These are phyloP conservation scores for Anisognathus igniventris DNA, from an alignment of 2,797 vertebrate species.

Conservation along the genomic window DNA sequence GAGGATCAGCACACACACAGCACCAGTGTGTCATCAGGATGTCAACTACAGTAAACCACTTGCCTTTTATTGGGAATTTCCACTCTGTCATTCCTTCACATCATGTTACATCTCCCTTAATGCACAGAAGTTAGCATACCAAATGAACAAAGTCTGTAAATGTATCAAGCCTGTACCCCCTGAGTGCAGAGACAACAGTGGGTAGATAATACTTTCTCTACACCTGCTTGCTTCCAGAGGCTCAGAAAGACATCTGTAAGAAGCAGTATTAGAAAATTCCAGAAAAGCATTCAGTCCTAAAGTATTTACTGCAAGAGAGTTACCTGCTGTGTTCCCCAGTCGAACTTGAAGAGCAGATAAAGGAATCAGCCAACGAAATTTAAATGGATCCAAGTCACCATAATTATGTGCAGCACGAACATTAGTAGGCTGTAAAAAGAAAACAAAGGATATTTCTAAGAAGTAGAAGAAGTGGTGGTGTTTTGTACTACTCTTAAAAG, in stretches of 20 bases:
- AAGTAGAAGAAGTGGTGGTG: neutral
- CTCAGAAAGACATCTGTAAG: neutral
- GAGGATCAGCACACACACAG: neutral
- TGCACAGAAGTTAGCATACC: neutral
- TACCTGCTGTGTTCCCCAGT: constrained; percentile 92
- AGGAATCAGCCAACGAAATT: constrained; percentile 96
- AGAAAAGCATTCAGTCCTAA: neutral
- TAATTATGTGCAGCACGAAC: constrained; percentile 81
- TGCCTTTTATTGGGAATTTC: neutral
- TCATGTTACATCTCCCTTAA: neutral
- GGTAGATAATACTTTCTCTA: neutral
- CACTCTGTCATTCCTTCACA: neutral
- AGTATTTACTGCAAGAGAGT: neutral
- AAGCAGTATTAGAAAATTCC: neutral
- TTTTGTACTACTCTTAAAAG: neutral
- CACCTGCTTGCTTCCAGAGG: neutral
- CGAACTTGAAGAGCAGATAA: constrained; percentile 92
- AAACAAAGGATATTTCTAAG: neutral
- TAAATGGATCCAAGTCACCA: constrained; percentile 88
- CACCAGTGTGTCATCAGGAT: neutral
- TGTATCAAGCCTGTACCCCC: neutral
- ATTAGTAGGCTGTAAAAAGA: constrained; percentile 72
- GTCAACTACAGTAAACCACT: neutral
- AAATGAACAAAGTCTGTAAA: neutral
- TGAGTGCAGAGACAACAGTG: neutral